Conservation (phyloP, 2,113 vertebrate species). For the Thinocorus orbignyianus region DNA sequence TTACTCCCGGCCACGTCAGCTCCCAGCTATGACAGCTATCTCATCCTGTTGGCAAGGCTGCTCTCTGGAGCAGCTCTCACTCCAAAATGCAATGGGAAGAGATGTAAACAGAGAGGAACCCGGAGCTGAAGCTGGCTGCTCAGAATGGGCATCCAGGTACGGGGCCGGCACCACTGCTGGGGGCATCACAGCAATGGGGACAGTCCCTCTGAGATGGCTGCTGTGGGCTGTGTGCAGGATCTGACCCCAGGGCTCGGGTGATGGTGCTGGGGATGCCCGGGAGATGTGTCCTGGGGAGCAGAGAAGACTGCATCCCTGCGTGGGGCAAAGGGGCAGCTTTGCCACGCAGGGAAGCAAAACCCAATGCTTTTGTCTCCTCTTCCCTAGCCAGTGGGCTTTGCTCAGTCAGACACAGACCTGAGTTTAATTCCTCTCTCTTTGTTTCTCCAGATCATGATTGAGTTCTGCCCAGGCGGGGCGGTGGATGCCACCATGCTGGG, state of each 20-base stretch:
- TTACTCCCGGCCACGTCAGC: slow-evolving; percentile 4
- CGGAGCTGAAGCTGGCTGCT: not conserved
- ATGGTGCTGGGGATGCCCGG: not conserved
- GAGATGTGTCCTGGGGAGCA: not conserved
- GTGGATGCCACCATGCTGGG: slow-evolving; percentile 64
- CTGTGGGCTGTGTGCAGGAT: not conserved
- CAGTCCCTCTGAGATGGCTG: accelerated
- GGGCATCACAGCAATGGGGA: not conserved
- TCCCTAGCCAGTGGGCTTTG: accelerated
- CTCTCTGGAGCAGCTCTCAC: not conserved
- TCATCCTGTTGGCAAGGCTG: slow-evolving; percentile 7
- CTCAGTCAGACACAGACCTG: not conserved
- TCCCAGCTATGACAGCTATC: slow-evolving; percentile 32
- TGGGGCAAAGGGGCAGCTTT: not conserved
- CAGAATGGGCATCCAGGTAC: not conserved
- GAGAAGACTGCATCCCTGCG: accelerated
- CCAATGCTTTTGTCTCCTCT: accelerated
- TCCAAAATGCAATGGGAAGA: not conserved
- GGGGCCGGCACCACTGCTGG: not conserved
- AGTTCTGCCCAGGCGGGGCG: slow-evolving; percentile 85
- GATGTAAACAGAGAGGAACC: not conserved
- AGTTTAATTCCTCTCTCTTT: not conserved
- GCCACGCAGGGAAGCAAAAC: not conserved
- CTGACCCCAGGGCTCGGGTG: not conserved
- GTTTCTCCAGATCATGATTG: slow-evolving; percentile 92